Evolutionary conservation across 2,888 invertebrate species (phyloP), one percentile per base, ranked within the genome.

Genomic region (Trichogramma dendrolimi): DNA sequence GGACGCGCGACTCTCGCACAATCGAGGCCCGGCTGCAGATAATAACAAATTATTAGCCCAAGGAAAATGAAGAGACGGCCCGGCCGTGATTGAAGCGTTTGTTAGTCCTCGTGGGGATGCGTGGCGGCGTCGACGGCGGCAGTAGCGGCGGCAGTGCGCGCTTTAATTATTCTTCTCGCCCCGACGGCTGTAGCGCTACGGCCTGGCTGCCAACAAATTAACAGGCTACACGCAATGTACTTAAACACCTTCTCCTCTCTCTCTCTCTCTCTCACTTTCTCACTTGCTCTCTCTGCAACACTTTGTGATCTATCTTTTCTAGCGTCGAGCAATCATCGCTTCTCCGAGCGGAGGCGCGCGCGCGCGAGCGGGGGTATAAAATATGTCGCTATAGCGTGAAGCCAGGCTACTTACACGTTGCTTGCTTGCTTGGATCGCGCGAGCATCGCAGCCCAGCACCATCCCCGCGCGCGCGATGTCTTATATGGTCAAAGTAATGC

Each of bases 201-300:
- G 27, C 27, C 27, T 27, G 27, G 27, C 27, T 27, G 27, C 69
- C 74, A 75, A 77, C 72, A 72, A 75, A 77, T 76, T 76, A 74
- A 75, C 72, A 70, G 69, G 65, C 64, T 67, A 69, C 78, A 75
- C 74, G 76, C 74, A 72, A 27, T 27, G 27, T 27, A 27, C 27
- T 27, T 27, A 76, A 72, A 72, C 73, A 72, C 48, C 58, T 50
- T 54, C 55, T 39, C 66, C 64, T n/a, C 44, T 11, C 58, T 53
- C 52, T 55, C 49, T 54, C 63, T 58, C 63, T 55, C 51, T 39
- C 51, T 48, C 50, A 39, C 27, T 27, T 27, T 27, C 27, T 27
- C 27, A 27, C 27, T 27, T 27, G 27, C 27, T 27, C 27, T 27
- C 27, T 27, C 27, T 27, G 27, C 27, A 27, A 27, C 27, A 27